Conservation (phyloP, 1,140 invertebrate genomes). For the Cydia amplana region DNA sequence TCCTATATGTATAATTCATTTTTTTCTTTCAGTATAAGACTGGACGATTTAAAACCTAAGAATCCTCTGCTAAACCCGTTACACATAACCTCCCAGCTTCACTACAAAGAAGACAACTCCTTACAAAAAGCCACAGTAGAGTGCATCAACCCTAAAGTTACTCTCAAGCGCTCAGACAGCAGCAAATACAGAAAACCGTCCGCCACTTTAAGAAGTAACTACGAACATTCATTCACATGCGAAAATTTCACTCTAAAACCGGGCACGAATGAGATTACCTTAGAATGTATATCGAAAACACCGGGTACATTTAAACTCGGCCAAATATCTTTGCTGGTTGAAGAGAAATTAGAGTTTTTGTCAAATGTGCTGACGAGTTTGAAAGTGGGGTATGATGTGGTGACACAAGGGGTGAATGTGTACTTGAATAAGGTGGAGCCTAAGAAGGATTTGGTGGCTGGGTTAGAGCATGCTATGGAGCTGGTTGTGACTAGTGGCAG, state of each 20-base stretch:
- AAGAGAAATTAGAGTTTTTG: conserved; percentile 83
- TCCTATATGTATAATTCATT: neutral
- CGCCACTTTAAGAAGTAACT: conserved; percentile 81
- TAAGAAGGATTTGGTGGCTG: conserved; percentile 84
- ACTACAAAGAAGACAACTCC: conserved; percentile 90
- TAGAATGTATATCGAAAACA: conserved; percentile 82
- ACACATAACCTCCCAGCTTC: conserved; percentile 85
- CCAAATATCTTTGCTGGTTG: conserved; percentile 81
- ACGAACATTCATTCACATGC: conserved; percentile 80
- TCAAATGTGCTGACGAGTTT: conserved; percentile 74
- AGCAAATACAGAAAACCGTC: conserved; percentile 81
- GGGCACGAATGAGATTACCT: conserved; percentile 85
- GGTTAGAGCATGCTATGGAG: conserved; percentile 85
- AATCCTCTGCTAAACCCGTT: conserved; percentile 82
- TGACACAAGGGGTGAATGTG: conserved; percentile 72
- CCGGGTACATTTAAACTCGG: conserved; percentile 82
- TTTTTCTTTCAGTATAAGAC: conserved; percentile 72
- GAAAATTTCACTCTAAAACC: conserved; percentile 81
- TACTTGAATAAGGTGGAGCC: conserved; percentile 79
- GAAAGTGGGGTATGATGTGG: conserved; percentile 72
- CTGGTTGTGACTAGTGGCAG: conserved; percentile 85
- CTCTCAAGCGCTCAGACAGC: conserved; percentile 81
- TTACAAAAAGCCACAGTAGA: conserved; percentile 84
- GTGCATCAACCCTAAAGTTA: conserved; percentile 80
- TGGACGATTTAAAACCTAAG: conserved; percentile 81